Evolutionary conservation across 2,888 invertebrate species (phyloP), one percentile per base, ranked within the genome.

Genomic region (Norana najaformis): DNA sequence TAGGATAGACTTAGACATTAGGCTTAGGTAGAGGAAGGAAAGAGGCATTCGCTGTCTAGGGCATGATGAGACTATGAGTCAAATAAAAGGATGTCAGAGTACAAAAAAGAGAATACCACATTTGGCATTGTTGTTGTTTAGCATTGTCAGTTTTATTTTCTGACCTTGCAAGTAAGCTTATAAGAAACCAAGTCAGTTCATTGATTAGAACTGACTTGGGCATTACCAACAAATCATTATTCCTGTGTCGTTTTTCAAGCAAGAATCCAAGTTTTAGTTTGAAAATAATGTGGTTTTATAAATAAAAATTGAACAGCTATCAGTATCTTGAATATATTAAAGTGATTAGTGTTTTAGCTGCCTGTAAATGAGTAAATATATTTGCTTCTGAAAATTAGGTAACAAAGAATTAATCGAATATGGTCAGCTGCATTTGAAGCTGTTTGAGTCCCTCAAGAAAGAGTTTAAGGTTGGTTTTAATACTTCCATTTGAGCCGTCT

Each of bases 401-500:
- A 91, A 92, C 38, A 91, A 90, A 16, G 85, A 92, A 13, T 89
- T 93, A 47, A 92, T 96, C 13, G 95, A 96, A 90, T 95, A 96
- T 93, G 96, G 96, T 11, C 94, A 94, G 89, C 93, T 94, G 30
- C 96, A 96, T 93, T 93, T 96, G 41, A 95, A 96, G 88, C 93
- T 96, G 35, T 94, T 97, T 89, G 96, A 96, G 69, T 94, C 94
- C 3, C 93, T 96, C 92, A 97, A 97, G 93, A 96, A 96, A 91
- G 96, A 97, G 94, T 97, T 96, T 93, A 96, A 93, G 93, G 94
- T 96, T 93, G 92, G 90, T 69, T 82, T 0, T 23, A 89, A 5
- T 39, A 5, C 88, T 39, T 88, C 37, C 14, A 1, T 16, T 69
- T 30, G n/a, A 30, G 30, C 69, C 30, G n/a, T 69, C 30, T 0